Evolutionary conservation across 1,140 invertebrate species (phyloP).

Genomic region (Drosophila setifemur): DNA sequence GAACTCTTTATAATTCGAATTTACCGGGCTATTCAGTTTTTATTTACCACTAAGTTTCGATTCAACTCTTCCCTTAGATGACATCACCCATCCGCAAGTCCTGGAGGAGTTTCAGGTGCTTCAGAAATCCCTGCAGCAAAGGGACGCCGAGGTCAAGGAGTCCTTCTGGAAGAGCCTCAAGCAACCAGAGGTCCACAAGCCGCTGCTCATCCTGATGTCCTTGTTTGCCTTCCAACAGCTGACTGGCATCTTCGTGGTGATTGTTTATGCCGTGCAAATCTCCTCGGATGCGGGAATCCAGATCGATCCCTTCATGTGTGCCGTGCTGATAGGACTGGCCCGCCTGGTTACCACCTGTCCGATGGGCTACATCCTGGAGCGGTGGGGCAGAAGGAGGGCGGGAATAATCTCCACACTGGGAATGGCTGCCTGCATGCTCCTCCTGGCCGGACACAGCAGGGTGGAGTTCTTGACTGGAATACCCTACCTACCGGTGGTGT

Average conservation of each 20-base stretch:
- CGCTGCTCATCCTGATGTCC: slow-evolving; percentile 86
- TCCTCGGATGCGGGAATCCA: slow-evolving; percentile 84
- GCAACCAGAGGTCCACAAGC: slow-evolving; percentile 84
- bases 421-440: slow-evolving; percentile 85
- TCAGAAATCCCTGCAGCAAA: slow-evolving; percentile 64
- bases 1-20: too few relatives aligned
- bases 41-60: too few relatives aligned
- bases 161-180: slow-evolving; percentile 54
- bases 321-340: slow-evolving; percentile 84
- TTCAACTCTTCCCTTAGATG: slow-evolving; percentile 37
- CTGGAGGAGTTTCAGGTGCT: slow-evolving; percentile 67
- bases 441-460: slow-evolving; percentile 82
- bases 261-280: slow-evolving; percentile 89
- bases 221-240: slow-evolving; percentile 92
- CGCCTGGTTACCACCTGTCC: slow-evolving; percentile 84
- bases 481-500: slow-evolving; percentile 82
- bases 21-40: too few relatives aligned
- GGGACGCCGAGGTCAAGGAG: slow-evolving; percentile 59
- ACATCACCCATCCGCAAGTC: slow-evolving; percentile 80
- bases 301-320: slow-evolving; percentile 85
- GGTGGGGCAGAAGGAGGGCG: slow-evolving; percentile 84
- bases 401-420: slow-evolving; percentile 85
- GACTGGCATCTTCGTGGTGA: slow-evolving; percentile 89
- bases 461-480: slow-evolving; percentile 49
- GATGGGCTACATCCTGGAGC: slow-evolving; percentile 84